Conservation (phyloP, 2,113 vertebrate genomes). For the Lepus europaeus region DNA sequence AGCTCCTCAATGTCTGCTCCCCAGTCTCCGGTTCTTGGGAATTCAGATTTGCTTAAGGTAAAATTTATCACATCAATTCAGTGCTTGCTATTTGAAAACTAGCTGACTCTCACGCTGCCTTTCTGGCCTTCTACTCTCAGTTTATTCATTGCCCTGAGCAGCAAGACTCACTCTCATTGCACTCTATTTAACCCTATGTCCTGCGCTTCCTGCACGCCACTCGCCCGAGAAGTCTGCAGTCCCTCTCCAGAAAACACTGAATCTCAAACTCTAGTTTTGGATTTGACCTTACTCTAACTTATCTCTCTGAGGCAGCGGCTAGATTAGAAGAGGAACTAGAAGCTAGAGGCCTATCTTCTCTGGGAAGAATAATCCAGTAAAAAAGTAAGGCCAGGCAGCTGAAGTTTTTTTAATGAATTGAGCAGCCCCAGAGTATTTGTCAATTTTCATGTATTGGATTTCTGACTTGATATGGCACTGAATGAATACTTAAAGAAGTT, state of each 20-base stretch:
- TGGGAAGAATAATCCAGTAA: conserved; percentile 1
- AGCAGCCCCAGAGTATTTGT: neutral
- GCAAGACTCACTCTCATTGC: neutral
- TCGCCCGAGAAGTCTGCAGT: neutral
- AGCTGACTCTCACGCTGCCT: neutral
- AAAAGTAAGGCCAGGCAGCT: conserved; percentile 21
- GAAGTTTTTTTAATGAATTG: neutral
- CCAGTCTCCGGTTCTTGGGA: neutral
- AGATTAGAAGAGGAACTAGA: neutral
- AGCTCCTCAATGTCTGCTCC: neutral
- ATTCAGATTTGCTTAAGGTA: conserved; percentile 38
- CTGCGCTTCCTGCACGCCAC: neutral
- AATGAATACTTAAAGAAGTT: neutral
- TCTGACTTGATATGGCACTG: neutral
- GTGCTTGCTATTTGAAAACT: neutral
- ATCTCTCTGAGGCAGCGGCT: neutral
- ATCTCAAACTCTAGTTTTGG: neutral
- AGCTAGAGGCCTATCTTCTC: neutral
- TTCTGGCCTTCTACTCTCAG: neutral
- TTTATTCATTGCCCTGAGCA: neutral
- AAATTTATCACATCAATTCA: neutral
- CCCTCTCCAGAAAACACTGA: neutral
- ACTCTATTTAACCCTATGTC: neutral
- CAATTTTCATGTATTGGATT: neutral
- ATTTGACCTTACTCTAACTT: neutral